A percentile compares a stretch with the other conserved stretches of the same genome.
These are phyloP conservation scores for Actinopyga echinites DNA, from an alignment of 53 echinoderm and acorn worm genomes.

Conservation along the genomic window DNA sequence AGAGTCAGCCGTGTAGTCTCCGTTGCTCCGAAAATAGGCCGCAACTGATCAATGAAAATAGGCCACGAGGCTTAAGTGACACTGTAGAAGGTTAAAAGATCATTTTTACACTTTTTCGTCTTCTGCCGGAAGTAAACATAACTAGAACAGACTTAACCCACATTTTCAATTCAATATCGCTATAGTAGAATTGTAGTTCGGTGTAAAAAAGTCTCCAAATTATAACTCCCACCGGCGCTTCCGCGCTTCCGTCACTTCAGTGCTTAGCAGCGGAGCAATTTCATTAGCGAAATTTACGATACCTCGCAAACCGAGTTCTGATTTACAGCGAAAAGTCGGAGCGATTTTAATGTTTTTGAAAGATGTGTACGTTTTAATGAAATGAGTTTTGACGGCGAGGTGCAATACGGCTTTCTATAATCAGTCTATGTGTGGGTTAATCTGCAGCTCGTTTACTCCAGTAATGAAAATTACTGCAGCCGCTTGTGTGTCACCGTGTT, in stretches of 20 bases:
- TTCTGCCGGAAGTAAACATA: no score
- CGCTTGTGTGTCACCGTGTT: background rate
- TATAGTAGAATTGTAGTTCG: no score
- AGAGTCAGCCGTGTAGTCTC: no score
- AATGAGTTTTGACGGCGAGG: conserved; percentile 38
- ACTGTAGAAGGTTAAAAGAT: no score
- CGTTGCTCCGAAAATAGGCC: no score
- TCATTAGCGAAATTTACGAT: conserved; percentile 47
- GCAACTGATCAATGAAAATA: no score
- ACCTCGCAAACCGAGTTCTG: conserved; percentile 8
- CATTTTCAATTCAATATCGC: no score
- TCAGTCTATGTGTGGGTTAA: conserved; percentile 23
- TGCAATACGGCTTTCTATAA: conserved; percentile 29
- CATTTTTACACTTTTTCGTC: no score
- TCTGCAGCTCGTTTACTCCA: conserved; percentile 1
- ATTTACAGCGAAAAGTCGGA: conserved; percentile 39
- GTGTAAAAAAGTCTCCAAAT: background rate
- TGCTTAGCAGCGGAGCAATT: conserved; percentile 42
- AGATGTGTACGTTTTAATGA: conserved; percentile 41
- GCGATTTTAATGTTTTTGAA: conserved; percentile 41
- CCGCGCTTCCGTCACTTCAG: conserved; percentile 4
- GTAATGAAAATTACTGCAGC: conserved; percentile 39
- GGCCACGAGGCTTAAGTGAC: no score
- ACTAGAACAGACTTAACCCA: no score
- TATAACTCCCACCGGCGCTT: background rate